Percentiles rank a stretch among this genome's conserved stretches.
These are phyloP conservation scores for Tetragnatha montana DNA, from an alignment of 2,888 invertebrate species.

Conservation along the genomic window DNA sequence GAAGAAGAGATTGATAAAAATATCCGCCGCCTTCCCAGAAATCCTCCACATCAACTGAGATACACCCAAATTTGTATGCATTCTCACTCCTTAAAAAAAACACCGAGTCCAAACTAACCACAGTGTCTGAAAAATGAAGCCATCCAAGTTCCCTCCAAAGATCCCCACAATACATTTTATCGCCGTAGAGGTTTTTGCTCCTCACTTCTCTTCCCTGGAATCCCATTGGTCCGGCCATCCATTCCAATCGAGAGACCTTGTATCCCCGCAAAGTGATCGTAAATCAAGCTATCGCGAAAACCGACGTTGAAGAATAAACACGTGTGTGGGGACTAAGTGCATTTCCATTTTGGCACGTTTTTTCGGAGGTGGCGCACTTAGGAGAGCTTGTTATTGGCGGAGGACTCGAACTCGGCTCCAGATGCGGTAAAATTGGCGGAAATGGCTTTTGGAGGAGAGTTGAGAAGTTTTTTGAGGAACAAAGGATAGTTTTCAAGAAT, in stretches of 20 bases:
- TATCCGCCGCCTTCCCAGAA: neutral
- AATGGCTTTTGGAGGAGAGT: neutral
- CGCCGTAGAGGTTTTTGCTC: neutral
- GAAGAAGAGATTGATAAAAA: no score
- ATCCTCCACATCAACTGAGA: neutral
- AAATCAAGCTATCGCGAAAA: neutral
- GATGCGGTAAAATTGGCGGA: neutral
- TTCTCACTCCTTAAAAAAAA: neutral
- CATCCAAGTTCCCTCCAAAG: neutral
- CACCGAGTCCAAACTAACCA: neutral
- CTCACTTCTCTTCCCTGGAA: neutral
- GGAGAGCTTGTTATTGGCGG: neutral
- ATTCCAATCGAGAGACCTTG: neutral
- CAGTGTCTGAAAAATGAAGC: neutral
- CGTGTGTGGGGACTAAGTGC: constrained; percentile 9
- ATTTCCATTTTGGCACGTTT: constrained; percentile 15
- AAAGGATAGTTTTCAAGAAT: neutral
- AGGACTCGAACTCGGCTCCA: neutral
- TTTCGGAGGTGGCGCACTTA: neutral
- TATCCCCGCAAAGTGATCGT: neutral
- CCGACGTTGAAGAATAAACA: neutral
- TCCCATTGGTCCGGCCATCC: neutral
- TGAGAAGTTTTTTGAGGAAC: neutral
- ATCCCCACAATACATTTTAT: neutral
- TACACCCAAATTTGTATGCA: neutral